Evolutionary conservation across 2,888 invertebrate genomes (phyloP).

Genomic region (Apamea monoglypha): DNA sequence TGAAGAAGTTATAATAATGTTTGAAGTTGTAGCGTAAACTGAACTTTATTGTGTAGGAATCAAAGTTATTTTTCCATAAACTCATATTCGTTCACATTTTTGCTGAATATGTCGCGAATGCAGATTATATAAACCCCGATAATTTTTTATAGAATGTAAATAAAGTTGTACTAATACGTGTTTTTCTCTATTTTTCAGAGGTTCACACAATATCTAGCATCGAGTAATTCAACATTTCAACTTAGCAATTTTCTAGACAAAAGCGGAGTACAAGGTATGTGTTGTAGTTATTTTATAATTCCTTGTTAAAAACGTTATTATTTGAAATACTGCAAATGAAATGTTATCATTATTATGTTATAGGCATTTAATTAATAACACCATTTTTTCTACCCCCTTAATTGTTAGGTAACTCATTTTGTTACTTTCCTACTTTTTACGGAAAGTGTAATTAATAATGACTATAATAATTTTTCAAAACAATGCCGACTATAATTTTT

Average conservation of each 20-base stretch:
- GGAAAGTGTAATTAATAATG: not conserved
- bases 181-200: slow-evolving; percentile 93
- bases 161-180: slow-evolving; percentile 26
- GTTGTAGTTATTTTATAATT: slow-evolving; percentile 48
- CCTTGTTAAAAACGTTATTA: slow-evolving; percentile 5
- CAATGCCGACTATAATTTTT: not conserved
- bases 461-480: not conserved
- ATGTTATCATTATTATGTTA: slow-evolving; percentile 20
- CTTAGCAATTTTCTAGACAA: slow-evolving; percentile 99
- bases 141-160: not conserved
- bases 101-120: too few relatives aligned
- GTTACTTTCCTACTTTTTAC: not conserved
- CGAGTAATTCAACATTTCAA: slow-evolving; percentile 99
- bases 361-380: slow-evolving; percentile 1
- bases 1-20: too few relatives aligned
- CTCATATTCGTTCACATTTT: too few relatives aligned
- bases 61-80: too few relatives aligned
- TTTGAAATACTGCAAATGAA: slow-evolving; percentile 65
- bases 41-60: too few relatives aligned
- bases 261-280: slow-evolving; percentile 98
- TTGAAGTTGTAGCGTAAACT: too few relatives aligned
- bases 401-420: too few relatives aligned
- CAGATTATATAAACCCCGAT: not conserved
- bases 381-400: too few relatives aligned
- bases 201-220: slow-evolving; percentile 99